Evolutionary conservation across 2,888 invertebrate species (phyloP).

Genomic region (Athetis lepigone): DNA sequence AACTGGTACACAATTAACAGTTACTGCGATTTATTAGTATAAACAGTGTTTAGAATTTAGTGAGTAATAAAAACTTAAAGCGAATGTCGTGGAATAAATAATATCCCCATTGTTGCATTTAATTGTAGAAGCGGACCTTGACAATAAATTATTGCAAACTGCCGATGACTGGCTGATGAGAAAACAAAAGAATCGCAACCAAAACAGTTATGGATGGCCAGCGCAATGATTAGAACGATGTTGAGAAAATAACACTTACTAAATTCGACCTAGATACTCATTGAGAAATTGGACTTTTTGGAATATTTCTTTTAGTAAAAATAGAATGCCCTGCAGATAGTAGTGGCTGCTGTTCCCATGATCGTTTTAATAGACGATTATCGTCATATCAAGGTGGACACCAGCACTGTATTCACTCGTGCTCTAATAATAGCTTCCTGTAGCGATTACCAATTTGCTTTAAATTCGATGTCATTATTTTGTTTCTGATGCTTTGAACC

Average conservation of each 20-base stretch:
- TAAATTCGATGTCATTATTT: neutral
- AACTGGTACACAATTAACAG: too few relatives aligned
- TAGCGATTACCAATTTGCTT: conserved; percentile 33
- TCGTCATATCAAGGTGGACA: conserved; percentile 5
- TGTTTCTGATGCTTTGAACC: neutral
- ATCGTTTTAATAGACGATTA: neutral
- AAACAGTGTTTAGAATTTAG: neutral
- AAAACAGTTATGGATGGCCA: conserved; percentile 51
- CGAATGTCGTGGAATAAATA: conserved; percentile 10
- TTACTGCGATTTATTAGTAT: neutral
- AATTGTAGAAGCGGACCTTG: conserved; percentile 20
- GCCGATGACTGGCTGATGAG: conserved; percentile 33
- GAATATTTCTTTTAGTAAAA: conserved; percentile 16
- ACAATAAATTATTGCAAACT: conserved; percentile 43
- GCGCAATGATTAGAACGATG: conserved; percentile 50
- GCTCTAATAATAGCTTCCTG: conserved; percentile 16
- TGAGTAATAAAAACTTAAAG: neutral
- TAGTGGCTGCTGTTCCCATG: neutral
- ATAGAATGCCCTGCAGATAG: neutral
- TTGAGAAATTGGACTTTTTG: conserved; percentile 38
- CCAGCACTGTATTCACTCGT: neutral
- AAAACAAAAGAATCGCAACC: conserved; percentile 50
- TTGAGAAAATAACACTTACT: conserved; percentile 61
- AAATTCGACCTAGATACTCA: conserved; percentile 49
- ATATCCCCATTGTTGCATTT: neutral